Evolutionary conservation across 2,113 vertebrate species (phyloP), one percentile per base, ranked within the genome.

Genomic region (Osmerus mordax): DNA sequence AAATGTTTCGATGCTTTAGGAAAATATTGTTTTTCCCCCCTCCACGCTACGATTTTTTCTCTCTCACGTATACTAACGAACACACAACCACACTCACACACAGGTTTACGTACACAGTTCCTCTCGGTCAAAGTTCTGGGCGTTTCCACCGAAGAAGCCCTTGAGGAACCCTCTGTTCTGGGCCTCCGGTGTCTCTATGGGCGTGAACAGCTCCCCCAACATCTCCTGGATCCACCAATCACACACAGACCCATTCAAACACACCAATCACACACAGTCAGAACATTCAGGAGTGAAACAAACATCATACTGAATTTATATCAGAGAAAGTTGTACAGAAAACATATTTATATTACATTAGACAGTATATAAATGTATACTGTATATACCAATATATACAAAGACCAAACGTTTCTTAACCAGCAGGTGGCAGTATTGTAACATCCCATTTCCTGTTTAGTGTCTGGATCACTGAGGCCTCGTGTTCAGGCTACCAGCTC

Each of bases 161-260:
- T 99, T 99, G 28, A 99, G 93, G 84, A 99, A 99, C 52, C 97
- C 97, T 93, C 95, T 92, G 86, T 95, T 98, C 83, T 97, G 97
- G 59, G 95, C 96, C 86, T 99, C 97, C n/a, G 97, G 97, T 14
- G 95, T 97, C 89, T 99, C 96, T 82, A 95, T 95, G 5, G 96
- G 94, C 65, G 91, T 97, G 88, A 99, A 99, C 79, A 99, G 90
- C 86, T 99, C 97, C 67, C 97, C 97, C 64, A 99, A 92, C 96
- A 97, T 96, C 75, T 99, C 97, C 97, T 99, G 83, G 83, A 56
- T 29, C 29, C 41, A 56, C 23, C 18, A 70, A 59, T 59, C 36
- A 72, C 28, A 73, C 21, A 63, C 7, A 58, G 21, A 52, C 63
- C 54, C 25, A 53, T n/a, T n/a, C 14, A 25, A 52, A 56, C 18